phyloP scores from a whole-genome alignment of 2,888 invertebrate genomes.

The Unio delphinus region DNA sequence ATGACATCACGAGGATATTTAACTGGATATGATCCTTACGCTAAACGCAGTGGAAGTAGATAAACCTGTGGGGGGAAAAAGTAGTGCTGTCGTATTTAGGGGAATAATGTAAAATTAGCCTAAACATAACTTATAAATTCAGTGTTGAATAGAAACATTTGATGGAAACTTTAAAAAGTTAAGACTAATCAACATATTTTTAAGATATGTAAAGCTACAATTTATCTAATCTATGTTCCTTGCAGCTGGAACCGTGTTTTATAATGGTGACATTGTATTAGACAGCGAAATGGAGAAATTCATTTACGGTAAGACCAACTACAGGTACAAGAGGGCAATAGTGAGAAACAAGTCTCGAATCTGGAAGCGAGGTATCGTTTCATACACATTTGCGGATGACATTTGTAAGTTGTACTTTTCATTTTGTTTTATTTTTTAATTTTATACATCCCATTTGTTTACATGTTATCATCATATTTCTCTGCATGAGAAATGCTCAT shows the following conservation, averaged over 20 bases:
- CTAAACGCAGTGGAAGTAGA: too few relatives aligned
- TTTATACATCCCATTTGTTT: too few relatives aligned
- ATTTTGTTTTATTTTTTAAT: not conserved
- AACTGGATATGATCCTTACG: too few relatives aligned
- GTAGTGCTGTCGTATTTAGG: not conserved
- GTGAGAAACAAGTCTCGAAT: conserved; percentile 36
- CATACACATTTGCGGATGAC: conserved; percentile 39
- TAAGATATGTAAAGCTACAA: not conserved
- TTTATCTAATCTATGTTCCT: not conserved
- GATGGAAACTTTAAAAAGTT: too few relatives aligned
- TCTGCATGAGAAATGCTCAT: too few relatives aligned
- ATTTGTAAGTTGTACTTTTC: conserved; percentile 41
- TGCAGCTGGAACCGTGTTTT: conserved; percentile 55
- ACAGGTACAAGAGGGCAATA: conserved; percentile 46
- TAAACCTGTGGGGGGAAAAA: too few relatives aligned
- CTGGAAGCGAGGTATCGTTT: conserved; percentile 53
- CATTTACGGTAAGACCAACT: conserved; percentile 30
- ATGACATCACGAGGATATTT: too few relatives aligned
- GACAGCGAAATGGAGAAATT: conserved; percentile 38
- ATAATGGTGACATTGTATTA: conserved; percentile 63
- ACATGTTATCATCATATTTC: too few relatives aligned
- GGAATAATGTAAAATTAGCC: not conserved
- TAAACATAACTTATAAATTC: too few relatives aligned
- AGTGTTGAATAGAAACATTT: too few relatives aligned
- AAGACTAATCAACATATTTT: not conserved